Evolutionary conservation across 2,888 invertebrate genomes (phyloP).

Genomic region (Agriopis leucophaearia): DNA sequence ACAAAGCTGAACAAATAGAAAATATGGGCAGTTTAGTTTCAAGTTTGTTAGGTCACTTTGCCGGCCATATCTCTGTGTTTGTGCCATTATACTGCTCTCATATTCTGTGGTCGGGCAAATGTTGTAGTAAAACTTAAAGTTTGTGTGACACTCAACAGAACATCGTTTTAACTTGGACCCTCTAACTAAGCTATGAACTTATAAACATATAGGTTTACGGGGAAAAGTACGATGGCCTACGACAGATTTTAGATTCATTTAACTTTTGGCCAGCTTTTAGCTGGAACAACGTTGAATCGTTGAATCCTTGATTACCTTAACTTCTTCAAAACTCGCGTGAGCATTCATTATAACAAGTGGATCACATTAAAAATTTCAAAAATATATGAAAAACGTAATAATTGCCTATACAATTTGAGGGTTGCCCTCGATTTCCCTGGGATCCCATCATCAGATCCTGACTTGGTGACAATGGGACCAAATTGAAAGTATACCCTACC

Average conservation of each 20-base stretch:
- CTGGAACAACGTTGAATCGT: too few species aligned
- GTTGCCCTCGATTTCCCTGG: too few species aligned
- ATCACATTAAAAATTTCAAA: too few species aligned
- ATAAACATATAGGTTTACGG: neutral
- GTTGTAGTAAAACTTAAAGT: slow-evolving; percentile 20
- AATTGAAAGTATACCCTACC: too few species aligned
- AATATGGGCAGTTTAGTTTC: slow-evolving; percentile 44
- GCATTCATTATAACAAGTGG: too few species aligned
- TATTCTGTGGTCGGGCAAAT: slow-evolving; percentile 17
- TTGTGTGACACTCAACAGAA: slow-evolving; percentile 12
- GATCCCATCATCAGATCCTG: too few species aligned
- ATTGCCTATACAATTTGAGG: too few species aligned
- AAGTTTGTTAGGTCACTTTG: slow-evolving; percentile 31
- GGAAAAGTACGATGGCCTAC: neutral
- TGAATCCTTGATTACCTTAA: too few species aligned
- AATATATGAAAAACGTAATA: too few species aligned
- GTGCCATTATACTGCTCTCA: slow-evolving; percentile 14
- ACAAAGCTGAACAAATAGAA: slow-evolving; percentile 40
- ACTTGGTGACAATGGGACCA: too few species aligned
- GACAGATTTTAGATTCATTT: neutral
- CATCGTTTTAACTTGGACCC: slow-evolving; percentile 6
- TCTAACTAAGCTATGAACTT: neutral
- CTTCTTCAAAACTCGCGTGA: too few species aligned
- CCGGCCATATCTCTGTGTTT: slow-evolving; percentile 26
- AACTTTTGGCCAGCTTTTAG: too few species aligned